Evolutionary conservation across 2,797 vertebrate genomes (phyloP).

Genomic region (Trichosurus vulpecula): DNA sequence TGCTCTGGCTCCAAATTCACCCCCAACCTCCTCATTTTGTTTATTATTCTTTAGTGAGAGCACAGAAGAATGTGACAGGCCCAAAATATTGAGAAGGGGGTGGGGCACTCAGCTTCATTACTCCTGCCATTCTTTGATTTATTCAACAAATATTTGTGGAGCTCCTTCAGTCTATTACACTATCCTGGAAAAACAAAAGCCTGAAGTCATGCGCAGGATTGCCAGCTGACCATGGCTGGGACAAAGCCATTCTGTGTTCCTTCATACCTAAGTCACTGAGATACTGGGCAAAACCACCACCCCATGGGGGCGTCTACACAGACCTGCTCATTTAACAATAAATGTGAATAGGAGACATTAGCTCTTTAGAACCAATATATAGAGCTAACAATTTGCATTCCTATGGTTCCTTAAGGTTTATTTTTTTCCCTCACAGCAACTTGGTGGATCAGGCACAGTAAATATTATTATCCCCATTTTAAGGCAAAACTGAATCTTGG

Average conservation of each 20-base stretch:
- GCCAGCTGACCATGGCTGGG: neutral
- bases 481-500: neutral
- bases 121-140: neutral
- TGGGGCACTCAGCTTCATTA: neutral
- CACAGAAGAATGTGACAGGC: neutral
- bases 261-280: neutral
- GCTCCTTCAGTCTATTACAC: neutral
- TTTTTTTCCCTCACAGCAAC: neutral
- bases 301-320: neutral
- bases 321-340: neutral
- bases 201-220: neutral
- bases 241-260: neutral
- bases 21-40: neutral
- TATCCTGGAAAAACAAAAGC: neutral
- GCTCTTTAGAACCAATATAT: no score
- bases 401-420: neutral
- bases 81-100: neutral
- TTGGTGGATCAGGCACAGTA: neutral
- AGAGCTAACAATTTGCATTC: neutral
- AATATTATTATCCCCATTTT: neutral
- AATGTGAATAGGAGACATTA: neutral
- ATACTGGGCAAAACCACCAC: neutral
- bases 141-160: conserved; percentile 1
- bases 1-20: neutral
- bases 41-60: neutral